A percentile compares a stretch with the other conserved stretches of the same genome.
phyloP scores from a whole-genome alignment of 2,888 invertebrate genomes.

The Melanophora roralis region DNA sequence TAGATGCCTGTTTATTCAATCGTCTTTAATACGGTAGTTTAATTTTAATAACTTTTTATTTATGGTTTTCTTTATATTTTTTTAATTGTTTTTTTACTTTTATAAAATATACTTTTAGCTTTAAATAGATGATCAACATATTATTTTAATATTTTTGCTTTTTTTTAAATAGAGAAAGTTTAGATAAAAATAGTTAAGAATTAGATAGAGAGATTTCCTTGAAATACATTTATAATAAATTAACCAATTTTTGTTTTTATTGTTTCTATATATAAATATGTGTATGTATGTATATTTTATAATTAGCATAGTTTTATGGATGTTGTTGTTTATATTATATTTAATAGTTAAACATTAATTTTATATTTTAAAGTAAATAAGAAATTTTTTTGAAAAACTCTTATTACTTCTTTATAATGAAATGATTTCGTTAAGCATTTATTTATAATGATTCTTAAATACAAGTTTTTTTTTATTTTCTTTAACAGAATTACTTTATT shows the following conservation, averaged over 20 bases:
- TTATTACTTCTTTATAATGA: slow-evolving; percentile 27
- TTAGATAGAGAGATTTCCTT: slow-evolving; percentile 47
- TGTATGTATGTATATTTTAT: background rate
- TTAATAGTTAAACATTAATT: slow-evolving; percentile 54
- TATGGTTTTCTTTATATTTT: background rate
- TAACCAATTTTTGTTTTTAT: slow-evolving; percentile 42
- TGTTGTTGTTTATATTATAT: slow-evolving; percentile 38
- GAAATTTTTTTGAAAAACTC: slow-evolving; percentile 57
- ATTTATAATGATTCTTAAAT: slow-evolving; percentile 2
- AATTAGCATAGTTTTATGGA: background rate
- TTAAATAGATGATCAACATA: slow-evolving; percentile 58
- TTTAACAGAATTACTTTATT: slow-evolving; percentile 23
- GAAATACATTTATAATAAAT: slow-evolving; percentile 51
- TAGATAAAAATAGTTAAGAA: slow-evolving; percentile 34
- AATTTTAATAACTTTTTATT: slow-evolving; percentile 23
- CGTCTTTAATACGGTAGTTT: slow-evolving; percentile 40
- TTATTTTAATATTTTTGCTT: slow-evolving; percentile 29
- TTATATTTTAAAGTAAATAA: slow-evolving; percentile 53
- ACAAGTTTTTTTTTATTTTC: background rate
- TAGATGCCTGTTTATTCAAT: slow-evolving; percentile 54
- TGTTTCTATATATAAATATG: background rate
- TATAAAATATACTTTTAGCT: slow-evolving; percentile 60
- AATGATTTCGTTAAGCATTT: slow-evolving; percentile 25
- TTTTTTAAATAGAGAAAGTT: slow-evolving; percentile 23
- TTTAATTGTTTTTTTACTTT: slow-evolving; percentile 37